These are phyloP conservation scores for Drosophila ironensis DNA, from an alignment of 1,140 invertebrate genomes.

Conservation along the genomic window DNA sequence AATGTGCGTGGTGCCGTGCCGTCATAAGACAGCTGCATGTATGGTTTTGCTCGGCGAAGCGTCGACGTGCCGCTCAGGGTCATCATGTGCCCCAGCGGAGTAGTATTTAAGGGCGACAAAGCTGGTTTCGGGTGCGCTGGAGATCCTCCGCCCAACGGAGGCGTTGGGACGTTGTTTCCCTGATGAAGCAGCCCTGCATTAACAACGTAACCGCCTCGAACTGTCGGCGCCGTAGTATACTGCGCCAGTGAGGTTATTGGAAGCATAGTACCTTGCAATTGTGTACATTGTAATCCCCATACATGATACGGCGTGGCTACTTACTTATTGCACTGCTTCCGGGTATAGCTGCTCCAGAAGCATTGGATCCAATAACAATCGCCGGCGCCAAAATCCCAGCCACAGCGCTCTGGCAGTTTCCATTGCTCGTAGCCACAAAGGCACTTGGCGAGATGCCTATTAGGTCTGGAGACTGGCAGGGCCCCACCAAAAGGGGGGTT, in stretches of 20 bases:
- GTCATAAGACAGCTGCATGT: conserved; percentile 70
- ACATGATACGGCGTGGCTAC: conserved; percentile 1
- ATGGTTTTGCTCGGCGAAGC: conserved; percentile 55
- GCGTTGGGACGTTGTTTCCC: conserved; percentile 55
- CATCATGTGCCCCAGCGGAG: conserved; percentile 35
- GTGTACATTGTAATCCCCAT: background rate
- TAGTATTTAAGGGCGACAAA: conserved; percentile 34
- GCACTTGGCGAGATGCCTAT: conserved; percentile 59
- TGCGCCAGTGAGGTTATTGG: conserved; percentile 67
- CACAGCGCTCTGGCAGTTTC: conserved; percentile 19
- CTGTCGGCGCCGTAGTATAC: conserved; percentile 71
- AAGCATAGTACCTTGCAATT: conserved; percentile 57
- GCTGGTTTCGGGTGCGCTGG: conserved; percentile 52
- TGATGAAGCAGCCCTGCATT: conserved; percentile 62
- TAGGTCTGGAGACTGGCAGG: conserved; percentile 71
- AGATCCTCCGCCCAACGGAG: conserved; percentile 45
- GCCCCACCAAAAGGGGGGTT: conserved; percentile 55
- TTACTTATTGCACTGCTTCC: conserved; percentile 70
- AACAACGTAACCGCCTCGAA: conserved; percentile 67
- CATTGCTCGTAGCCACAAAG: conserved; percentile 48
- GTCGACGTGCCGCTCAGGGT: conserved; percentile 40
- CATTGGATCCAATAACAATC: conserved; percentile 61
- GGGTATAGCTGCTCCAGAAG: conserved; percentile 21
- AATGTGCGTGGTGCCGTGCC: conserved; percentile 75
- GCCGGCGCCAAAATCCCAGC: conserved; percentile 63